Evolutionary conservation across 2,888 invertebrate species (phyloP), one percentile per base, ranked within the genome.

Genomic region (Drosophila nr. perissopoda): DNA sequence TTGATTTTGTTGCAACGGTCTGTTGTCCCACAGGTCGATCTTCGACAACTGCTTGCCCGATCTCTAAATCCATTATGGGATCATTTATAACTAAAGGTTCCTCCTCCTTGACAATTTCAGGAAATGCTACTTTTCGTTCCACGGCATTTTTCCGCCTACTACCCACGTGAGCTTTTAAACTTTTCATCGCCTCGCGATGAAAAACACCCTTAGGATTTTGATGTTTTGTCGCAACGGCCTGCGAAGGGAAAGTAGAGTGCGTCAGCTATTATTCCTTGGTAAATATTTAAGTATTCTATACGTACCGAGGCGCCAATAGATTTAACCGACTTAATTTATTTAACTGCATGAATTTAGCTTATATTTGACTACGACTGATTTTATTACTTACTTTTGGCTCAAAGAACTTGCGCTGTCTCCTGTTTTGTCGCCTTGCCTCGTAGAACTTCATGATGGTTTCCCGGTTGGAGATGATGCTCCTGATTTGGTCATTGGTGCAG

Each of bases 401-500:
- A n/a, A 79, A 69, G 8, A 79, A 72, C 61, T 81, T 81, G 11
- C 70, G 74, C 5, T 71, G 61, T 11, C 69, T 74, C 42, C 21
- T 68, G 8, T 74, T 77, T 29, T 72, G 78, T 3, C 84, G 82
- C 3, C 88, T 81, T 3, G 91, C 92, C 57, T 90, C 80, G 51
- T 92, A 90, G 67, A 91, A 92, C 36, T 91, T 83, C 78, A 92
- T 76, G 18, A 92, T 92, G 18, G 91, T 84, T 4, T 89, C 88
- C 2, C 92, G 88, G 69, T 92, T 92, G 5, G 74, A 46, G 0
- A 92, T 76, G 11, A 92, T 91, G 69, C 88, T 92, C 61, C 91
- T 92, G 59, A 92, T 92, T 79, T 92, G 93, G 58, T 92, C 92
- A 90, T 89, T 91, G 66, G 91, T 91, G 61, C 92, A 92, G 53